Evolutionary conservation across 2,797 vertebrate genomes (phyloP).

Genomic region (Helicolenus hilgendorfi): DNA sequence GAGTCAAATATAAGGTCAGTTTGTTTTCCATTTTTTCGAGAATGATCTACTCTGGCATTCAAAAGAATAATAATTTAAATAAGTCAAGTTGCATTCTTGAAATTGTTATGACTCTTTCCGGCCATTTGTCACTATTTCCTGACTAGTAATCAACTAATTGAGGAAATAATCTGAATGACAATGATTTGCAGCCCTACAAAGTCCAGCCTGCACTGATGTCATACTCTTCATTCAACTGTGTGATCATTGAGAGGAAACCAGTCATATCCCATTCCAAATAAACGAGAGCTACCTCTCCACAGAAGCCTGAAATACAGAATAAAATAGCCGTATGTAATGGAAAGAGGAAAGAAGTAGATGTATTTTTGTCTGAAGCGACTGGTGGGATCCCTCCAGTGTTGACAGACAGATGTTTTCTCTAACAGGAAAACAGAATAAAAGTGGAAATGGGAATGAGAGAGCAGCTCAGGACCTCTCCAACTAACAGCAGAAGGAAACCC

Average conservation of each 20-base stretch:
- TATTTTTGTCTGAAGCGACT: constrained; percentile 18
- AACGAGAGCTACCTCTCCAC: neutral
- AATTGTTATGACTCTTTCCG: neutral
- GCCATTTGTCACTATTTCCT: neutral
- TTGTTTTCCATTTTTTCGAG: neutral
- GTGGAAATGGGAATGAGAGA: neutral
- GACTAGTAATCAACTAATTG: neutral
- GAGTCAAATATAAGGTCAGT: neutral
- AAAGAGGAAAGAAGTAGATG: neutral
- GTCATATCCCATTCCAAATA: constrained; percentile 39
- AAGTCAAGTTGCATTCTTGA: neutral
- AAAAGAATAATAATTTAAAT: neutral
- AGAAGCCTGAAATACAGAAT: neutral
- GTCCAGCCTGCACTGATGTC: constrained; percentile 14
- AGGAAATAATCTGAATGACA: neutral
- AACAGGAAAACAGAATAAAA: constrained; percentile 39
- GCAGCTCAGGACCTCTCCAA: neutral
- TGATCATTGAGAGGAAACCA: constrained; percentile 36
- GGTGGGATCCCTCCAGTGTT: neutral
- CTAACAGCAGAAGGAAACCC: constrained; percentile 63
- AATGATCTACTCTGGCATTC: neutral
- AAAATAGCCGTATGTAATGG: neutral
- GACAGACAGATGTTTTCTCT: constrained; percentile 31
- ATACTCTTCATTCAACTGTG: neutral
- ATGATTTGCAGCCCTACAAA: neutral